Percentiles rank a stretch among this genome's conserved stretches.
These are phyloP conservation scores for Coremacera marginata DNA, from an alignment of 2,888 invertebrate species.

Conservation along the genomic window DNA sequence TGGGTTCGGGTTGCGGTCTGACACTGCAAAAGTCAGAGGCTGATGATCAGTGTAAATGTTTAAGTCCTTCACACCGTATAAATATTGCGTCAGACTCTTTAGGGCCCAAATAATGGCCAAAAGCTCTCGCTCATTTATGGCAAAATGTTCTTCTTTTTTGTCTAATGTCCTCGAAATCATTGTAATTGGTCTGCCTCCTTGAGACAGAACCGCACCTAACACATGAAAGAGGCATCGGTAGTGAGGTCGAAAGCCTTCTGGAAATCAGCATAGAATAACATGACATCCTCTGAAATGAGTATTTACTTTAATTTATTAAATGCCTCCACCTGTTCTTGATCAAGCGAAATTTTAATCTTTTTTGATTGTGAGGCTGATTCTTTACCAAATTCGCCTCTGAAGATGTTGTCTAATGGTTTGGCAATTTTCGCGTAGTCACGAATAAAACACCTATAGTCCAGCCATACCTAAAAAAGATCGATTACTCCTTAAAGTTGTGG, in stretches of 20 bases:
- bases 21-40: slow-evolving; percentile 20
- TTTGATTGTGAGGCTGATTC: neutral
- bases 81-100: slow-evolving; percentile 8
- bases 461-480: slow-evolving; percentile 29
- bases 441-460: neutral
- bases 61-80: slow-evolving; percentile 9
- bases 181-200: slow-evolving; percentile 5
- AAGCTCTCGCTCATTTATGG: slow-evolving; percentile 1
- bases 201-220: slow-evolving; percentile 20
- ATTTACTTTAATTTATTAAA: slow-evolving; percentile 28
- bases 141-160: neutral
- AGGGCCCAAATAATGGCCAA: slow-evolving; percentile 4
- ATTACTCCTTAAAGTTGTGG: slow-evolving; percentile 4
- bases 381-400: slow-evolving; percentile 22
- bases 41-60: slow-evolving; percentile 26
- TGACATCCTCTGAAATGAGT: slow-evolving; percentile 16
- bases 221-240: slow-evolving; percentile 8
- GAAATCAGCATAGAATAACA: slow-evolving; percentile 21
- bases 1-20: slow-evolving; percentile 14
- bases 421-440: slow-evolving; percentile 1
- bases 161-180: slow-evolving; percentile 34
- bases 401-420: slow-evolving; percentile 9
- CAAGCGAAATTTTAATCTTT: slow-evolving; percentile 3
- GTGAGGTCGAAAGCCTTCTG: slow-evolving; percentile 1
- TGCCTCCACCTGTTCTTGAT: slow-evolving; percentile 9